Evolutionary conservation across 2,888 invertebrate species (phyloP), one percentile per base, ranked within the genome.

Genomic region (Perizoma affinitatum): DNA sequence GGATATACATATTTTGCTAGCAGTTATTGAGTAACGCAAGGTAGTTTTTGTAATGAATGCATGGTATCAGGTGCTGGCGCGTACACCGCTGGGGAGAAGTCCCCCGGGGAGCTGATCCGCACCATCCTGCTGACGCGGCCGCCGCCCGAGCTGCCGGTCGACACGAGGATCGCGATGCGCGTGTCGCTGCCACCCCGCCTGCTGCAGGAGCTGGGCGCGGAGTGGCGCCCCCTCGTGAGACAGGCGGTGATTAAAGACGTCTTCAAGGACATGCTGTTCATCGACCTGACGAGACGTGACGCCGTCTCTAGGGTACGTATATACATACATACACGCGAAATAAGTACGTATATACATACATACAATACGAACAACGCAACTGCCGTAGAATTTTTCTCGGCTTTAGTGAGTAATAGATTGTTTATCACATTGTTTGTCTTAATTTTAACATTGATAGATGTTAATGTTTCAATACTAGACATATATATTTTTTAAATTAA

Each of bases 91-190:
- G 5, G 40, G 44, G 61, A 56, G 48, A 34, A n/a, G 8, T 6
- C 71, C 35, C 77, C 79, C 0, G 87, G 83, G 58, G 78, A 79
- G 5, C 81, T 91, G 51, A 68, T 90, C 0, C 73, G 70, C 36
- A 76, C 53, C 0, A 73, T 87, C 3, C 72, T 90, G 4, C 63
- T 86, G 0, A 67, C 83, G 33, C 78, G 76, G 58, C 90, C 90
- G 1, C 76, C 76, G 4, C 46, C 88, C 0, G 78, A 76, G 53
- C 42, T 81, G 1, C 42, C 68, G 0, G 69, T 69, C 22, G 61
- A 57, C 47, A 11, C 50, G 47, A 10, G 38, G 7, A 33, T 10
- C 6, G 43, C 54, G 34, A 8, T 6, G 11, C 61, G 63, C 54
- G 5, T 66, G 10, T 6, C 33, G 9, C 58, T 90, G 51, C 73